Evolutionary conservation across 2,888 invertebrate species (phyloP).

Genomic region (Phortica okadai): DNA sequence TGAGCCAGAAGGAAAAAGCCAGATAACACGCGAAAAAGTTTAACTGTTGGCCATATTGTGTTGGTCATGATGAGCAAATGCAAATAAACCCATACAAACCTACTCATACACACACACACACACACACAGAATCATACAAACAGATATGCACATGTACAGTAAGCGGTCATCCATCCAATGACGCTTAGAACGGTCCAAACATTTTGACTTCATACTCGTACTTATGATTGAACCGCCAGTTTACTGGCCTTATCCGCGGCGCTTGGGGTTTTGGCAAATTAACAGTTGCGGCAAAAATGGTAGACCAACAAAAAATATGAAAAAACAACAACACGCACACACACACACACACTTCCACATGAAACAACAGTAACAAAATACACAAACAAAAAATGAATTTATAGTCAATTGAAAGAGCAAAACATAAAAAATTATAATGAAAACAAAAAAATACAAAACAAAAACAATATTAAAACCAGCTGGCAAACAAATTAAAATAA

Average conservation of each 20-base stretch:
- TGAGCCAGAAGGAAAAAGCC: neutral
- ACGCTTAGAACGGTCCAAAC: slow-evolving; percentile 1
- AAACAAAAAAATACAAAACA: too few species aligned
- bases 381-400: slow-evolving; percentile 29
- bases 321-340: neutral
- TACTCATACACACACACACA: slow-evolving; percentile 30
- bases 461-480: slow-evolving; percentile 1
- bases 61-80: slow-evolving; percentile 45
- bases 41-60: slow-evolving; percentile 60
- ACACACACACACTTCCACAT: slow-evolving; percentile 17
- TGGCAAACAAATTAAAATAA: slow-evolving; percentile 9
- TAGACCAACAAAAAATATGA: slow-evolving; percentile 53
- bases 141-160: neutral
- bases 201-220: slow-evolving; percentile 1
- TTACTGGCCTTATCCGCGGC: slow-evolving; percentile 5
- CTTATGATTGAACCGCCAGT: slow-evolving; percentile 31
- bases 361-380: slow-evolving; percentile 31
- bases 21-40: slow-evolving; percentile 41
- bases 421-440: neutral
- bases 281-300: slow-evolving; percentile 60
- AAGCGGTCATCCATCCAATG: neutral
- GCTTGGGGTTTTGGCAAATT: slow-evolving; percentile 55
- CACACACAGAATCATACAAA: slow-evolving; percentile 17
- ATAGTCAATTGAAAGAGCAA: slow-evolving; percentile 8
- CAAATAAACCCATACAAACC: slow-evolving; percentile 47